Base-by-base conservation (phyloP, 2,113 vertebrate genomes). In the Heptranchias perlo region DNA sequence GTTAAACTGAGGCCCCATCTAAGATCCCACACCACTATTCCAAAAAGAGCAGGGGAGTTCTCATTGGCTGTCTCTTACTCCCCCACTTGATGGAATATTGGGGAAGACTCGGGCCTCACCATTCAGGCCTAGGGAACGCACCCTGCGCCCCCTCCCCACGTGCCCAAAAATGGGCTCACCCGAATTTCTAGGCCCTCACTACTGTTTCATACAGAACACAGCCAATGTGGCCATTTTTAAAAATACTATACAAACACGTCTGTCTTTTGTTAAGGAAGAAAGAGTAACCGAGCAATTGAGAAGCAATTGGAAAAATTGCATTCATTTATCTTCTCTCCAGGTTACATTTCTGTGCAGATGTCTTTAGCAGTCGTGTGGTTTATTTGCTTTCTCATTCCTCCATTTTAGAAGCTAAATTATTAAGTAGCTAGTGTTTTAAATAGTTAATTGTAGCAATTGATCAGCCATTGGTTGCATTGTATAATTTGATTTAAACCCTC, bases 401-500 rank as follows among this genome's bases (percentile, higher is more conserved):
- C 49, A 31, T 54, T 89, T 54, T 54, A 89, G 10, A 31, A 82
- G 65, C 35, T 89, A 28, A 91, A 39, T 44, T 87, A 44, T 89
- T 62, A 47, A 96, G 6, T 14, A 96, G 67, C 31, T 39, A 25
- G 3, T 28, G 28, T 91, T 96, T 96, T 95, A 65, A 95, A 86
- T 91, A 94, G 35, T 65, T 87, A 96, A 35, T 95, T 96, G 96
- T 96, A 96, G 96, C 96, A 96, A 96, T 96, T 95, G 96, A 97
- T 89, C 84, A 95, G 87, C 96, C 93, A 96, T 96, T 96, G 96
- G 96, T 94, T 96, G 96, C 96, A 69, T 91, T 44, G 96, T 39
- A 61, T 96, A 47, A 97, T 97, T 97, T 97, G 97, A 98, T 98
- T 97, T 98, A 97, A 96, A 97, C 97, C 97, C 97, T 96, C 97